Evolutionary conservation across 2,113 vertebrate species (phyloP), one percentile per base, ranked within the genome.

Genomic region (Neolamprologus brichardi): DNA sequence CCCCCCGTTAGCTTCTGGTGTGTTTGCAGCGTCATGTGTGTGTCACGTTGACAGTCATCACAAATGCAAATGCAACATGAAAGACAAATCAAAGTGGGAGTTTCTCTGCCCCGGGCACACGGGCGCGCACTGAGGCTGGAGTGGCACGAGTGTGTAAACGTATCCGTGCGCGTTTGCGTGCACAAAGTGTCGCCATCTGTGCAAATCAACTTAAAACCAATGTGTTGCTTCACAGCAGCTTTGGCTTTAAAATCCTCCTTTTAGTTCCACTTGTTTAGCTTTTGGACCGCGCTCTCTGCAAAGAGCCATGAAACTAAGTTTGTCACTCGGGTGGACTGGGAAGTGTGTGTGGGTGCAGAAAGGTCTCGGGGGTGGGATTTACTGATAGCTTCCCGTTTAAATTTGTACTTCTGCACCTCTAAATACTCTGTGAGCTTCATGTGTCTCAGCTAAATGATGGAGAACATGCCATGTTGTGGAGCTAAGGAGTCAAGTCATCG

Each of bases 381-480:
- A 89, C 88, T 44, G 77, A 90, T 51, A 78, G 79, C 79, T 92
- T 93, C 90, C 92, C 85, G 30, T 93, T 92, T 91, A 90, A 90
- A 93, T 91, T 87, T 93, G 93, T 83, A 86, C 88, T 41, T 83
- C 28, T 81, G 41, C 14, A 58, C 87, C 83, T 91, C 88, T 62
- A 82, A 90, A 78, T 88, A 81, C 82, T 79, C 82, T 77, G 56
- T 37, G 86, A 84, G 79, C 70, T 75, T 84, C 87, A 84, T 88
- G 91, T 84, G 88, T 87, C 88, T 90, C 92, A 88, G 56, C 70
- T 32, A 32, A 86, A 94, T 88, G 91, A 92, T 88, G 93, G 92
- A 79, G 81, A 89, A 84, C 82, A 84, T 84, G 87, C 87, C 86
- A 84, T 4, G 85, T 92, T 87, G 54, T 41, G 3, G 34, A 13